phyloP scores from a whole-genome alignment of 1,140 invertebrate genomes.

The Heterodera schachtii region DNA sequence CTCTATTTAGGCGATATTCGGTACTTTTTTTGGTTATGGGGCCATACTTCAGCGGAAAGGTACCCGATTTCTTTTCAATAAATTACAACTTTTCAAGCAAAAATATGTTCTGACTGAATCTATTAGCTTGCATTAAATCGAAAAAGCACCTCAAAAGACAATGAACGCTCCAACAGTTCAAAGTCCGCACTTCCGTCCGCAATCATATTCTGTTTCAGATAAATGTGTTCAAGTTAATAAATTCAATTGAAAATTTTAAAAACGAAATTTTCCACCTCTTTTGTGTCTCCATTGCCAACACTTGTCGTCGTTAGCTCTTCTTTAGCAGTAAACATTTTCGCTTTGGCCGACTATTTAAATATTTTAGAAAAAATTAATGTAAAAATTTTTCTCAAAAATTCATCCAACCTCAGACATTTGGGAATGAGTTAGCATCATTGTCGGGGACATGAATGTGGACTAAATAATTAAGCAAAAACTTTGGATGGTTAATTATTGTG shows the following conservation, averaged over 20 bases:
- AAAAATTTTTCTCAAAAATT: background rate
- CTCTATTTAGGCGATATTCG: too few species aligned
- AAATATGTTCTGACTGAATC: too few species aligned
- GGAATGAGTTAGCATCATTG: background rate
- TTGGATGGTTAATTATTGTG: too few species aligned
- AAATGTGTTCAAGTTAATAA: background rate
- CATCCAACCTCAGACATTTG: background rate
- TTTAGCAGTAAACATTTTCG: background rate
- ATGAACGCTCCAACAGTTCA: background rate
- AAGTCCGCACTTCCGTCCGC: background rate
- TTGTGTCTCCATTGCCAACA: background rate
- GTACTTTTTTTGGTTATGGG: too few species aligned
- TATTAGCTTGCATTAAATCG: too few species aligned
- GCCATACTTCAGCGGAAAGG: too few species aligned
- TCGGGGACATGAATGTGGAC: background rate
- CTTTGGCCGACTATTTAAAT: too few species aligned
- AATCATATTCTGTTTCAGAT: background rate
- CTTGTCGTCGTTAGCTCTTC: background rate
- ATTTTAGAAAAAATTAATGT: too few species aligned
- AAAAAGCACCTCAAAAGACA: background rate
- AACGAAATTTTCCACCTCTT: background rate
- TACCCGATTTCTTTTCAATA: too few species aligned
- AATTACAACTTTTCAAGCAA: too few species aligned
- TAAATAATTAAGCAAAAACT: background rate
- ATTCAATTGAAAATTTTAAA: background rate